Evolutionary conservation across 2,888 invertebrate species (phyloP).

Genomic region (Tetragnatha montana): DNA sequence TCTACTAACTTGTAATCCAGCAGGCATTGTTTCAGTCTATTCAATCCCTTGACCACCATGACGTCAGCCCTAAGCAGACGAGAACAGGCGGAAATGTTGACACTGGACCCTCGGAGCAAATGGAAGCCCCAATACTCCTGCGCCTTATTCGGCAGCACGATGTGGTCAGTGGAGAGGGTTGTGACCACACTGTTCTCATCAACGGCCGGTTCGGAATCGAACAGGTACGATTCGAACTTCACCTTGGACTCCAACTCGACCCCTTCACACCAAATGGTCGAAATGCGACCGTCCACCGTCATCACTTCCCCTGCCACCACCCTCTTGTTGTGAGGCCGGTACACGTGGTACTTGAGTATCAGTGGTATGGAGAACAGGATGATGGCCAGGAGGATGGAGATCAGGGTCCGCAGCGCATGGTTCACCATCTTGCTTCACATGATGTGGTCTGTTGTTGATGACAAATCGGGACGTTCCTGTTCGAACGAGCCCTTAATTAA

Average conservation of each 20-base stretch:
- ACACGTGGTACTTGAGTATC: slow-evolving; percentile 64
- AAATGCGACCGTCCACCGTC: slow-evolving; percentile 29
- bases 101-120: slow-evolving; percentile 85
- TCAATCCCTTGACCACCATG: slow-evolving; percentile 47
- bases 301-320: slow-evolving; percentile 48
- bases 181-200: background rate
- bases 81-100: slow-evolving; percentile 87
- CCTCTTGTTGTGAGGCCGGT: slow-evolving; percentile 23
- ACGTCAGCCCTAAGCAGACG: slow-evolving; percentile 77
- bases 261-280: slow-evolving; percentile 61
- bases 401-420: slow-evolving; percentile 43
- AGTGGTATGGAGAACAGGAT: slow-evolving; percentile 56
- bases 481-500: background rate
- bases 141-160: slow-evolving; percentile 88
- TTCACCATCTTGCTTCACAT: slow-evolving; percentile 16
- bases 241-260: slow-evolving; percentile 36
- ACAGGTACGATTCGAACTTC: slow-evolving; percentile 44
- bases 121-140: slow-evolving; percentile 93
- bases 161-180: slow-evolving; percentile 82
- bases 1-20: slow-evolving; percentile 30
- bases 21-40: slow-evolving; percentile 47
- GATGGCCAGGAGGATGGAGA: slow-evolving; percentile 27
- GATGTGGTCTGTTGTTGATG: background rate
- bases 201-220: slow-evolving; percentile 38
- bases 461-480: background rate